Evolutionary conservation across 2,113 vertebrate species (phyloP).

Genomic region (Limnothrissa miodon): DNA sequence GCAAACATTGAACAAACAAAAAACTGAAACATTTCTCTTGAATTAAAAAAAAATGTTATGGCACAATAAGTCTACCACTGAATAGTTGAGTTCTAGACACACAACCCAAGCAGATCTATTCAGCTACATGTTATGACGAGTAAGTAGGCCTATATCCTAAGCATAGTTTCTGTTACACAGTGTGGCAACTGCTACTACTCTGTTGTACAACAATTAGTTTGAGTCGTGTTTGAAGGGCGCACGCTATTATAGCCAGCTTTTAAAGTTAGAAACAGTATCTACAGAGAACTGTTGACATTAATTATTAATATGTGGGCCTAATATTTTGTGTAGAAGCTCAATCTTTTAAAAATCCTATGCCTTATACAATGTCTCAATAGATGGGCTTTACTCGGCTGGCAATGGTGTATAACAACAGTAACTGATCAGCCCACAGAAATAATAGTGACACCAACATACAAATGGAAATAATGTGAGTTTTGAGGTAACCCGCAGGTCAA

Average conservation of each 20-base stretch:
- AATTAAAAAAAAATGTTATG: neutral
- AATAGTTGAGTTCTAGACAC: neutral
- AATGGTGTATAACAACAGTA: neutral
- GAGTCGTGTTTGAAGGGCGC: neutral
- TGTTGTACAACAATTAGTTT: neutral
- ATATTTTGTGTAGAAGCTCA: too few relatives aligned
- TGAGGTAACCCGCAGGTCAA: constrained; percentile 12
- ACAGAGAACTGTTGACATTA: neutral
- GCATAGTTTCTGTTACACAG: too few relatives aligned
- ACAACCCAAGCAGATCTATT: neutral
- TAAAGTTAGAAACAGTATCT: neutral
- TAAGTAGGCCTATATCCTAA: too few relatives aligned
- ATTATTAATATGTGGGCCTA: neutral
- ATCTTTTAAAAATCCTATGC: neutral
- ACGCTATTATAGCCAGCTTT: neutral
- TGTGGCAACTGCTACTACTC: neutral
- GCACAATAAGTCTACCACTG: neutral
- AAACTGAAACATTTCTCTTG: neutral
- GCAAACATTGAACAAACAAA: too few relatives aligned
- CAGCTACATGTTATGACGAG: neutral
- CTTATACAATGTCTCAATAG: neutral
- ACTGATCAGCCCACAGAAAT: neutral
- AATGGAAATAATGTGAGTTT: neutral
- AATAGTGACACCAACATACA: neutral
- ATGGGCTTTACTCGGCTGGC: neutral